Conservation (phyloP, 2,113 vertebrate species). For the Quiscalus mexicanus region DNA sequence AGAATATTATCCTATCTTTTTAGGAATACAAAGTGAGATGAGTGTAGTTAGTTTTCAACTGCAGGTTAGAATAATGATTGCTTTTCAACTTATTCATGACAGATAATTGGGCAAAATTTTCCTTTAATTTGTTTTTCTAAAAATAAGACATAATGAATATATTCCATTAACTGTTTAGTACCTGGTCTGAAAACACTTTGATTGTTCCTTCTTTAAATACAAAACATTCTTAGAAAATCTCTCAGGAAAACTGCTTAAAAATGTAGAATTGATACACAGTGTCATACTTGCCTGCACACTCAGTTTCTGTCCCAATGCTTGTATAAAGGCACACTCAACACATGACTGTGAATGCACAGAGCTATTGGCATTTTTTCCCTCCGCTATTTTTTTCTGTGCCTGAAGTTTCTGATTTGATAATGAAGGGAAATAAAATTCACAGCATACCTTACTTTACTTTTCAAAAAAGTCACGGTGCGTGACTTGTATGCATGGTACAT, state of each 20-base stretch:
- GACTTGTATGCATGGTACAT: background rate
- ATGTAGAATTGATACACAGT: background rate
- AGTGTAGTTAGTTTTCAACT: background rate
- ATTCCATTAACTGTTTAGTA: slow-evolving; percentile 24
- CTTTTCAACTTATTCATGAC: background rate
- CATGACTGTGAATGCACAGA: background rate
- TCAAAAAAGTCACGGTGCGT: background rate
- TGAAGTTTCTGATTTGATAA: background rate
- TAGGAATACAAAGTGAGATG: background rate
- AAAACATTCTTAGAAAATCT: background rate
- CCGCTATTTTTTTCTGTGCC: background rate
- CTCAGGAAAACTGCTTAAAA: background rate
- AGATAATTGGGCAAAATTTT: background rate
- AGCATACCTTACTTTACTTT: background rate
- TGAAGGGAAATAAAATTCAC: background rate
- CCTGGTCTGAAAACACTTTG: background rate
- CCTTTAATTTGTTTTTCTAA: background rate
- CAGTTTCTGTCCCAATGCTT: background rate
- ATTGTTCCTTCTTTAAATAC: background rate
- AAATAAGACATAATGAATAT: background rate
- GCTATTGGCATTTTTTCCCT: background rate
- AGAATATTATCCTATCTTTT: background rate
- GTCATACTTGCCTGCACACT: background rate
- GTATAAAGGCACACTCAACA: background rate
- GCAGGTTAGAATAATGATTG: background rate